Conservation (phyloP, 2,113 vertebrate species). For the Tragelaphus imberbis region DNA sequence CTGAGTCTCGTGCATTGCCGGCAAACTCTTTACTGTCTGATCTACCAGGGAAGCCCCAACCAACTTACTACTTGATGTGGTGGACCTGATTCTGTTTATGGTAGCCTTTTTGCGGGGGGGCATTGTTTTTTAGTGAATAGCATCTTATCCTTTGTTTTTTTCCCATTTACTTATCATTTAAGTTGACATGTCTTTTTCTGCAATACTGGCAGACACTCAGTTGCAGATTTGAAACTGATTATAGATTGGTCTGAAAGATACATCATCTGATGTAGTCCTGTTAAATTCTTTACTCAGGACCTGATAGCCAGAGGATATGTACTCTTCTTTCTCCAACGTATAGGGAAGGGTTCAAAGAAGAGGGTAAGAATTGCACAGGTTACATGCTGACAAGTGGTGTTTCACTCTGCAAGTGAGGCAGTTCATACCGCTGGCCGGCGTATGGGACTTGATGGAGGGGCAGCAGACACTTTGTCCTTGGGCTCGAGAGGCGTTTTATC, state of each 20-base stretch:
- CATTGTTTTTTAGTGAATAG: rapidly evolving
- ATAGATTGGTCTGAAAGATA: background rate
- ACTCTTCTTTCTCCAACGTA: background rate
- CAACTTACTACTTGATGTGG: background rate
- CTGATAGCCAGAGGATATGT: background rate
- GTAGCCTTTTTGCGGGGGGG: background rate
- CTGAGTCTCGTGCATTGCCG: background rate
- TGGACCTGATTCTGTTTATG: background rate
- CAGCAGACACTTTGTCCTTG: background rate
- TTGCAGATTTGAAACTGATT: background rate
- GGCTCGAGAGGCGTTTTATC: background rate
- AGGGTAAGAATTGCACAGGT: background rate
- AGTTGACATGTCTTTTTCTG: background rate
- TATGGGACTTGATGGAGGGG: background rate
- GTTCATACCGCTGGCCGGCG: rapidly evolving
- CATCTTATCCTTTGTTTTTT: background rate
- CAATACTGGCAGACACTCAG: no score
- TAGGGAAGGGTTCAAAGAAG: background rate
- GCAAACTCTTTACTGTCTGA: background rate
- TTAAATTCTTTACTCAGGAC: background rate
- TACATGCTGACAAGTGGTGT: background rate
- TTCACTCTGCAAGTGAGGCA: background rate
- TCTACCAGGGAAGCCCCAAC: background rate
- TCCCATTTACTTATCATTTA: background rate
- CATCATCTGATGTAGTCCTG: background rate